Evolutionary conservation across 2,113 vertebrate genomes (phyloP).

Genomic region (Kryptolebias marmoratus): DNA sequence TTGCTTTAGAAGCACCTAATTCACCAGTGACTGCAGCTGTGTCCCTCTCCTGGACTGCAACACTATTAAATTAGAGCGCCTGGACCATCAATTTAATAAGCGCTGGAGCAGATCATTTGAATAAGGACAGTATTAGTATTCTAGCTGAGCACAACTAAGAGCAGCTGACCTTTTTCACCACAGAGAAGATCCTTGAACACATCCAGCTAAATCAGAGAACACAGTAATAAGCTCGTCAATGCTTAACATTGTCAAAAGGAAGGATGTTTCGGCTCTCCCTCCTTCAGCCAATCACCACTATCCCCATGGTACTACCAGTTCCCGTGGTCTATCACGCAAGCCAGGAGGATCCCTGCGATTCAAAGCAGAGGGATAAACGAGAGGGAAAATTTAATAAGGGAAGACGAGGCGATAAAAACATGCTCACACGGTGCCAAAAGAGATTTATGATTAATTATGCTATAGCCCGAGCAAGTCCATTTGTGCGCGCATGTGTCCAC

Average conservation of each 20-base stretch:
- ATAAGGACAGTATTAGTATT: slow-evolving; percentile 99
- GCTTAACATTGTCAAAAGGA: slow-evolving; percentile 90
- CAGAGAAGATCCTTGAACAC: slow-evolving; percentile 96
- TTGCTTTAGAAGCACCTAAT: slow-evolving; percentile 89
- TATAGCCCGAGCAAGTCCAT: slow-evolving; percentile 19
- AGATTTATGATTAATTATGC: slow-evolving; percentile 78
- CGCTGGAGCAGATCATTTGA: slow-evolving; percentile 96
- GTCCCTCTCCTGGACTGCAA: slow-evolving; percentile 85
- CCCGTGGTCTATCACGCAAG: slow-evolving; percentile 81
- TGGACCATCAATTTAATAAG: slow-evolving; percentile 99
- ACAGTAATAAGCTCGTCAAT: slow-evolving; percentile 90
- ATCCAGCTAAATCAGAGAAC: slow-evolving; percentile 91
- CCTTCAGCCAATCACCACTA: slow-evolving; percentile 49
- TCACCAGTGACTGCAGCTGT: slow-evolving; percentile 87
- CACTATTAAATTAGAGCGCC: slow-evolving; percentile 97
- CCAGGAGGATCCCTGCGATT: slow-evolving; percentile 74
- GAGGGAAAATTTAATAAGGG: slow-evolving; percentile 63
- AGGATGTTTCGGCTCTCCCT: slow-evolving; percentile 59
- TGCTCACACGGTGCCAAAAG: slow-evolving; percentile 70
- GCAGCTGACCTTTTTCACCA: slow-evolving; percentile 99
- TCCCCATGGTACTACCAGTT: slow-evolving; percentile 70
- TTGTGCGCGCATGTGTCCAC: slow-evolving; percentile 39
- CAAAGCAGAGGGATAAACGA: slow-evolving; percentile 59
- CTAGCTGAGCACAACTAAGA: slow-evolving; percentile 94
- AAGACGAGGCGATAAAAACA: slow-evolving; percentile 70